These are phyloP conservation scores for Beroe ovata DNA, from an alignment of 37 sponge, comb jelly and placozoan genomes.

Conservation along the genomic window DNA sequence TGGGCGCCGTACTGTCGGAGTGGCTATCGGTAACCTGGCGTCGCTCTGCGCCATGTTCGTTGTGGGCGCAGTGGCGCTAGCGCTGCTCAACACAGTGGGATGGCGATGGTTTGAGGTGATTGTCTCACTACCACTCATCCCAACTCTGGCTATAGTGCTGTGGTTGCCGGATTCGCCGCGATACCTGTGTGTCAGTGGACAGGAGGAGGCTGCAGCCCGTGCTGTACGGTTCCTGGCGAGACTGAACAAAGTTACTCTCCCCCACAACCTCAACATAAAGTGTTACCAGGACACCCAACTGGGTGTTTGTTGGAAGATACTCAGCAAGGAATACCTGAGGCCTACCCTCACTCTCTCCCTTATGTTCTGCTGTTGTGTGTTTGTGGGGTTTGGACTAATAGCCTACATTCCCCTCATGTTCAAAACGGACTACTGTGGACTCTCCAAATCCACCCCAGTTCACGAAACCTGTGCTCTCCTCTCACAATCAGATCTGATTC, in stretches of 20 bases:
- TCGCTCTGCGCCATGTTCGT: no score
- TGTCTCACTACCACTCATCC: background rate
- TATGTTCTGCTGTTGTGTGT: background rate
- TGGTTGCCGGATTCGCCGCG: constrained; percentile 10
- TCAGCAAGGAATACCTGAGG: background rate
- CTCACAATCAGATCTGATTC: background rate
- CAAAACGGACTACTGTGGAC: background rate
- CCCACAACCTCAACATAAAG: background rate
- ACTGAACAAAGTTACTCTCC: background rate
- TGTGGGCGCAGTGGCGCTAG: background rate
- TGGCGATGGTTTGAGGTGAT: constrained; percentile 1
- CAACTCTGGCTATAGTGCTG: background rate
- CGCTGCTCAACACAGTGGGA: background rate
- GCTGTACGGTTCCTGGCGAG: background rate
- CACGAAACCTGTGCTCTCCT: background rate
- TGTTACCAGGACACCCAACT: background rate
- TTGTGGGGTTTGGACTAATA: constrained; percentile 16
- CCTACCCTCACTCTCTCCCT: background rate
- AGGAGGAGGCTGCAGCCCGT: background rate
- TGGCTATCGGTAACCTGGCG: background rate
- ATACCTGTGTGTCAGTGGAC: constrained; percentile 26
- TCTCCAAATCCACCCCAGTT: background rate
- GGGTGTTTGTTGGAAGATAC: background rate
- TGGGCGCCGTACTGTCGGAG: background rate
- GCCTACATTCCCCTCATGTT: constrained; percentile 17